Base-by-base conservation (phyloP, 35 echinoderm and acorn worm species). In the Apostichopus californicus region DNA sequence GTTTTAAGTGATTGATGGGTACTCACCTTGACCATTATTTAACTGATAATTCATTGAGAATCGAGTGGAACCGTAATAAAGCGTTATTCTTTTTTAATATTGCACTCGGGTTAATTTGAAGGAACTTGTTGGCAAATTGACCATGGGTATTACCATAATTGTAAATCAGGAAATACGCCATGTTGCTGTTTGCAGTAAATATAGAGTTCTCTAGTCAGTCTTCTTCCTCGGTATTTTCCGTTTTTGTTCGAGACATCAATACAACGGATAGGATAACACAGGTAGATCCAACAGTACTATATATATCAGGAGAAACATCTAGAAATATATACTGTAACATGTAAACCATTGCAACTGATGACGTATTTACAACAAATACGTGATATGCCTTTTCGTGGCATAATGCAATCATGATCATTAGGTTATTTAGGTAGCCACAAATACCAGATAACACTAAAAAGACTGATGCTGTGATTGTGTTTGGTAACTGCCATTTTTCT, bases 401-500 rank as follows among this genome's bases (percentile, higher is more conserved):
- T 22, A 79, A 79, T 7, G 77, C 77, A 18, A 79, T 79, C 77
- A 79, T 79, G 5, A 79, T 79, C 28, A 79, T 21, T 22, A 79
- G 28, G 21, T 79, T 79, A 46, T 79, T 79, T 10, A 79, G 21
- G 77, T 79, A 79, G 20, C 77, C 77, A 20, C 12, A 24, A 46
- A 79, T 79, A 10, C 77, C 77, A 46, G 77, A 79, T 10, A 21
- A 22, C 9, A 79, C 28, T 79, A 79, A 22, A 22, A 18, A 79
- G n/a, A 79, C 21, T 4, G 9, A 13, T 9, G 14, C 28, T 17
- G 11, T 68, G 9, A 10, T 46, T 7, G n/a, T 79, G 14, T 79
- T 46, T 79, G 77, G 77, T 24, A 79, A 21, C 77, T 22, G 14
- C 77, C 77, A 79, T 79, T 79, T 79, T 79, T 79, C 14, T 22